Evolutionary conservation across 2,797 vertebrate species (phyloP), one percentile per base, ranked within the genome.

Genomic region (Coendou prehensilis): DNA sequence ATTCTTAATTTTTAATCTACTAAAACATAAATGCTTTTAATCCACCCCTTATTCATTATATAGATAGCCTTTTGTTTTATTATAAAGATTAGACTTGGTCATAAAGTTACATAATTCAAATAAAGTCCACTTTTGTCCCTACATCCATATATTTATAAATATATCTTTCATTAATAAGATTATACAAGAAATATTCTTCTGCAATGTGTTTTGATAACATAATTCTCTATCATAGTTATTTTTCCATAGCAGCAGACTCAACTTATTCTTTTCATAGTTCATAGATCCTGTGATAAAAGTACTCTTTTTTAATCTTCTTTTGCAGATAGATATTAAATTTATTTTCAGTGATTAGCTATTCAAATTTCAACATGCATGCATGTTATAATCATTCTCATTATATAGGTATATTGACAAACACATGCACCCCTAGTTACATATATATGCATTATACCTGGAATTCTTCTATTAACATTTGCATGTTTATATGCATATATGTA

Each of bases 21-120:
- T 50, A 94, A 94, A 91, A 59, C 75, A 8, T 50, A 57, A 78
- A 85, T 92, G 9, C n/a, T 57, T 86, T 91, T 82, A 52, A 11
- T 9, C 0, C 84, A 56, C 2, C 30, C 11, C 52, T 86, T 93
- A 67, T 41, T 82, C 47, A 20, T 90, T 52, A 30, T 64, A 28
- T 20, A 52, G 17, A 89, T 64, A 81, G 37, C 37, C 4, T 78
- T 94, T 45, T 75, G 47, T 88, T 92, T 85, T 26, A 83, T 79
- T 94, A 63, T 73, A 85, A 93, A 86, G 86, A 81, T 41, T 56
- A 67, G 6, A 37, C 2, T 23, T 91, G 13, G 9, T 61, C 57
- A 69, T 83, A 88, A 92, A 84, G 33, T 64, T 64, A 87, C 56
- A 47, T 30, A 52, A 56, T 73, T 1, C 1, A 69, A 81, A 81